These are phyloP conservation scores for Falco rusticolus DNA, from an alignment of 2,797 vertebrate genomes.

Conservation along the genomic window DNA sequence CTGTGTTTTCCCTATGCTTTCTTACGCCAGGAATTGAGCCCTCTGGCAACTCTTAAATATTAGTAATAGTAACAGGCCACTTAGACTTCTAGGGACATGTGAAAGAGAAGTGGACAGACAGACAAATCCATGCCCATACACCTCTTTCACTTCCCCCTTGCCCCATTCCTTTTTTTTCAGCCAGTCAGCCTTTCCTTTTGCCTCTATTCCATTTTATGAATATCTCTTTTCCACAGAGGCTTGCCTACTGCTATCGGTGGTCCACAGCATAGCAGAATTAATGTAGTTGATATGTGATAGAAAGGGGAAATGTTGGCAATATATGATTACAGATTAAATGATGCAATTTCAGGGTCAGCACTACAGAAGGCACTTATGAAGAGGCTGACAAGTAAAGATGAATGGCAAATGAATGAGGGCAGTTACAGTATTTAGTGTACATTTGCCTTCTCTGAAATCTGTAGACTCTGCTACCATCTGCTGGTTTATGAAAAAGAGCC, in stretches of 20 bases:
- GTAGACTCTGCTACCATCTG: conserved; percentile 77
- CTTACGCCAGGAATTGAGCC: not conserved
- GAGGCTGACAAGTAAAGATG: conserved; percentile 45
- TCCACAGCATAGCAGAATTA: conserved; percentile 32
- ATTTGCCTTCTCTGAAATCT: conserved; percentile 7
- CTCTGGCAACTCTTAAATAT: not conserved
- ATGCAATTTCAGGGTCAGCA: conserved; percentile 65
- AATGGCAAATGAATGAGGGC: conserved; percentile 44
- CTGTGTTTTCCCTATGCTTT: not conserved
- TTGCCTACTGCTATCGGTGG: not conserved
- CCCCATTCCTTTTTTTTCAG: not conserved
- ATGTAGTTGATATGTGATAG: conserved; percentile 34
- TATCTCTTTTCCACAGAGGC: not conserved
- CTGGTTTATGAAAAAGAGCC: conserved; percentile 60
- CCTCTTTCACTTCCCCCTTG: not conserved
- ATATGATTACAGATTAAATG: conserved; percentile 66
- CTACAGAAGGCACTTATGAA: conserved; percentile 40
- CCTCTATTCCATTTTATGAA: not conserved
- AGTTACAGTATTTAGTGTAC: not conserved
- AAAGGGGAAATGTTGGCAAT: conserved; percentile 54
- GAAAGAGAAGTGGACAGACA: not conserved
- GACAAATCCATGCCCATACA: not conserved
- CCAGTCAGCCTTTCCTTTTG: not conserved
- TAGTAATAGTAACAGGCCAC: not conserved
- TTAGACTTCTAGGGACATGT: not conserved